Base-by-base conservation (phyloP, 1,140 invertebrate species). In the Drosophila baimaii region DNA sequence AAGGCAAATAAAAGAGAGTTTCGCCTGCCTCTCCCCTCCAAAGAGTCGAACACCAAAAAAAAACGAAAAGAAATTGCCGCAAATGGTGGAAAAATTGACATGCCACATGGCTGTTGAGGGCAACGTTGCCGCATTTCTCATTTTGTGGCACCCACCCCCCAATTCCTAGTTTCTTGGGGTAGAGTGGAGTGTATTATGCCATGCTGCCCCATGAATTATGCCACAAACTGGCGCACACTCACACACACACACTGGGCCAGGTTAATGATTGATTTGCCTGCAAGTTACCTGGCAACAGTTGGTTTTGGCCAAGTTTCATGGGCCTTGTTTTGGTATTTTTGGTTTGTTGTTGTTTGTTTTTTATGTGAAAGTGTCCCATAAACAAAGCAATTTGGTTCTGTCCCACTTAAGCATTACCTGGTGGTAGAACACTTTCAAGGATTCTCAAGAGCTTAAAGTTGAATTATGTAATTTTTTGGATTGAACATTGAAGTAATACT, bases 281-380 rank as follows among this genome's bases (percentile, higher is more conserved):
- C 39, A 27, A 59, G 66, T 74, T 69, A 79, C 83, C 84, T 80
- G 84, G 84, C 83, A 88, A 88, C 83, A 89, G 83, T 88, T 88
- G 84, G 83, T 80, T 86, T 72, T 82, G 83, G 75, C 82, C 70
- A 86, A 70, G 46, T 56, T 66, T 56, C 27, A 27, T 5, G 33
- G 8, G n/a, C 12, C 21, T 37, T 55, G 49, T 69, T 56, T 46
- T 69, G 29, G 29, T 25, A 6, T 46, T 46, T 65, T 46, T 37
- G 31, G 31, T 5, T 13, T 33, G 12, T 33, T 33, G 13, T 43
- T 4, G 9, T 46, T 0, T 8, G 19, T 29, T 10, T 51, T 51
- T 6, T 51, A 81, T 71, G 78, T 61, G 78, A 81, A 77, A 73
- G 73, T 77, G 72, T 51, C 31, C 13, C 8, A 41, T 25, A 33